phyloP scores from a whole-genome alignment of 2,888 invertebrate genomes.

The Escarpia spicata region DNA sequence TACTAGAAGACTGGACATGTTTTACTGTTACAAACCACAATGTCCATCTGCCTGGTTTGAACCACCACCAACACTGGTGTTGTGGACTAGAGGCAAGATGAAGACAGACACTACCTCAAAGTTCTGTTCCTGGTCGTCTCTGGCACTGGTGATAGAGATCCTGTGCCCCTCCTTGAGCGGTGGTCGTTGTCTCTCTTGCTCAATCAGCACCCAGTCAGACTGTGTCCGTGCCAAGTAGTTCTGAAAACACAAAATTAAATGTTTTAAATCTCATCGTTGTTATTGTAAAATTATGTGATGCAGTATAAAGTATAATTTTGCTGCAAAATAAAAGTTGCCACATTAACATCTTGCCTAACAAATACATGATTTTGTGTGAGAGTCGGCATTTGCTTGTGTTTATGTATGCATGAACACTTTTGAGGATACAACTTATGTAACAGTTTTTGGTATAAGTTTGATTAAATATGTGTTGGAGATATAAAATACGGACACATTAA shows the following conservation, averaged over 20 bases:
- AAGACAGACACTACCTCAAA: conserved; percentile 18
- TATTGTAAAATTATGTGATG: no score
- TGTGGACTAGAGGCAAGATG: neutral
- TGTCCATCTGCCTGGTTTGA: neutral
- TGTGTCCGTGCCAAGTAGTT: conserved; percentile 27
- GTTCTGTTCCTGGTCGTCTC: neutral
- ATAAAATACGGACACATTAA: no score
- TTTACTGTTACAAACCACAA: neutral
- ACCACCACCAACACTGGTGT: neutral
- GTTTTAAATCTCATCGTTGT: no score
- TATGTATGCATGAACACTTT: no score
- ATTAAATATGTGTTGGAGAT: no score
- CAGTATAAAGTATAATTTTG: no score
- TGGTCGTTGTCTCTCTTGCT: conserved; percentile 30
- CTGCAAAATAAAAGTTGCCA: no score
- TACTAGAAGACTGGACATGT: neutral
- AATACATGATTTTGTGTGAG: no score
- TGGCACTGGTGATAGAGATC: neutral
- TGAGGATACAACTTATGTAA: no score
- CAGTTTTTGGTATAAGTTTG: no score
- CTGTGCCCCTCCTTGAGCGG: conserved; percentile 21
- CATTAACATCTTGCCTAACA: no score
- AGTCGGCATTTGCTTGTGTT: no score
- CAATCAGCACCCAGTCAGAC: conserved; percentile 36
- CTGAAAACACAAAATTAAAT: conserved; percentile 22